Evolutionary conservation across 1,140 invertebrate genomes (phyloP).

Genomic region (Asbolus verrucosus): DNA sequence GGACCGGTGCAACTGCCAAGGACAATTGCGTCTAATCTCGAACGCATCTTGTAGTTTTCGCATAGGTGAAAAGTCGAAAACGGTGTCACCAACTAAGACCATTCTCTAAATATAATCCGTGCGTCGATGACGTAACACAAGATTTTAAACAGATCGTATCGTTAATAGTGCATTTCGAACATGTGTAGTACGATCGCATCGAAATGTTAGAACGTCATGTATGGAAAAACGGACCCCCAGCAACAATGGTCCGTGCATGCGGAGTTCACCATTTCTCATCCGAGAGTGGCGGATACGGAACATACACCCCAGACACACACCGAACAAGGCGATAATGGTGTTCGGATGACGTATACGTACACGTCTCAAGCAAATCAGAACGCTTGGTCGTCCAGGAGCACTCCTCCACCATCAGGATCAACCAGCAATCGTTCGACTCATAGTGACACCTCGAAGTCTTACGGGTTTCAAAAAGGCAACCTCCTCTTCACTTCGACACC

Average conservation of each 20-base stretch:
- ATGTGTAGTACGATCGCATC: neutral
- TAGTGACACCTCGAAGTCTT: conserved; percentile 38
- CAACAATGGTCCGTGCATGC: conserved; percentile 73
- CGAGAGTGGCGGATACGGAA: conserved; percentile 53
- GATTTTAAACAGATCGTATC: neutral
- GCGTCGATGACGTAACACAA: conserved; percentile 20
- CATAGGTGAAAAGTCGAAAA: conserved; percentile 10
- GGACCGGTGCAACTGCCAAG: conserved; percentile 31
- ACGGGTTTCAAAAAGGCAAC: conserved; percentile 69
- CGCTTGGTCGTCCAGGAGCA: conserved; percentile 2
- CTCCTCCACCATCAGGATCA: conserved; percentile 41
- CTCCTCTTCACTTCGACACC: conserved; percentile 69
- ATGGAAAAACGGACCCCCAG: conserved; percentile 41
- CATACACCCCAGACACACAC: conserved; percentile 57
- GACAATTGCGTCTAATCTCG: conserved; percentile 36
- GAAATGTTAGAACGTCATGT: conserved; percentile 18
- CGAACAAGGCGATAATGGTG: conserved; percentile 64
- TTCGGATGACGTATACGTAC: conserved; percentile 70
- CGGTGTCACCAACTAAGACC: neutral
- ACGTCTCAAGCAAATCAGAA: conserved; percentile 53
- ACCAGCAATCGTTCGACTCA: conserved; percentile 39
- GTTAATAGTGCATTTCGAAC: conserved; percentile 1
- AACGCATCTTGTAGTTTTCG: neutral
- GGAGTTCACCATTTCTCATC: conserved; percentile 70
- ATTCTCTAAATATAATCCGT: conserved; percentile 29